Evolutionary conservation across 2,113 vertebrate species (phyloP).

Genomic region (Carassius carassius): DNA sequence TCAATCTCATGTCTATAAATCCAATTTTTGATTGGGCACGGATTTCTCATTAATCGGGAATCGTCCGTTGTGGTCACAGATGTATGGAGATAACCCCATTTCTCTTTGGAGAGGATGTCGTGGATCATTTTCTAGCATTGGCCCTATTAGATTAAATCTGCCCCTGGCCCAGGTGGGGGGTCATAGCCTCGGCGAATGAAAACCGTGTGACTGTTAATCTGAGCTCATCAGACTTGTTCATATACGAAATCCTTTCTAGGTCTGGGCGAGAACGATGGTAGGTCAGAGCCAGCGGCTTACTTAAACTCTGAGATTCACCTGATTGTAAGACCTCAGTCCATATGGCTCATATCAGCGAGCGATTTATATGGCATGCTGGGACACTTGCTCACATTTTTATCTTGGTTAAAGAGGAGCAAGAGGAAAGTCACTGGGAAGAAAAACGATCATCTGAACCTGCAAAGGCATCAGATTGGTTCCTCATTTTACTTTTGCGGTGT

Average conservation of each 20-base stretch:
- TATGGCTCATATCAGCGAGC: constrained; percentile 17
- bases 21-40: constrained; percentile 61
- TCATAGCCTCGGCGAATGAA: constrained; percentile 6
- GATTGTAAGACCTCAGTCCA: constrained; percentile 22
- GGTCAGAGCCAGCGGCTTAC: constrained; percentile 27
- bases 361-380: constrained; percentile 5
- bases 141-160: constrained; percentile 50
- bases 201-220: constrained; percentile 30
- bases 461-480: neutral
- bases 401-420: neutral
- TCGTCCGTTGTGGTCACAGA: constrained; percentile 52
- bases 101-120: constrained; percentile 57
- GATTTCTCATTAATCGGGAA: constrained; percentile 66
- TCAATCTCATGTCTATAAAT: constrained; percentile 48
- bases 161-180: constrained; percentile 31
- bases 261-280: neutral
- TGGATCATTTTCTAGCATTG: constrained; percentile 32
- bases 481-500: neutral
- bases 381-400: neutral
- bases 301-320: constrained; percentile 27
- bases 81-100: constrained; percentile 72
- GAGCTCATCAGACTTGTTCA: constrained; percentile 39
- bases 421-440: neutral
- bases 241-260: constrained; percentile 37
- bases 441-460: neutral